Base-by-base conservation (phyloP, 2,113 vertebrate genomes). In the Pseudopodoces humilis region DNA sequence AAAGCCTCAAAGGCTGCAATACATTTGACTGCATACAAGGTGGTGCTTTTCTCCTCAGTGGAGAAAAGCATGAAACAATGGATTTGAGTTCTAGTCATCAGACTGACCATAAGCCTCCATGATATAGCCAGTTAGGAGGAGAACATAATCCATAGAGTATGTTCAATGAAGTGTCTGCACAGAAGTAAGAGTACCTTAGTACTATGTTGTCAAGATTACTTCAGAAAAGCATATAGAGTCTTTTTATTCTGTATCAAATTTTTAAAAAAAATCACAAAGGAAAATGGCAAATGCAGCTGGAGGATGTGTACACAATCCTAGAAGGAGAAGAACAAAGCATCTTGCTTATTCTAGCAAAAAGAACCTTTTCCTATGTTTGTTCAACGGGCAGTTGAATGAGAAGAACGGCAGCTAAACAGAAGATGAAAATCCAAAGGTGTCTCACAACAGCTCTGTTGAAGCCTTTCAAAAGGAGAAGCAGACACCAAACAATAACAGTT, bases 31-130 rank as follows among this genome's bases (percentile, higher is more conserved):
- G 28, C 15, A 21, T 18, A 35, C 15, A 75, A 67, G 11, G 37
- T 1, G 2, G n/a, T n/a, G n/a, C n/a, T n/a, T n/a, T n/a, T n/a
- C 2, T 81, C n/a, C 35, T 83, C 2, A 1, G 35, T 19, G 62
- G 27, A 84, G 27, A 43, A 89, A 74, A 63, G 24, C 24, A 89
- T 0, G 0, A 24, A 43, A 79, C 7, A 72, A 44, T 1, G 2
- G 46, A 49, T 47, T 47, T 27, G 17, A 68, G 9, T 56, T 55
- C 52, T 11, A 33, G n/a, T 15, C 65, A 72, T 39, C 28, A 35
- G 23, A 30, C 11, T 25, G 35, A 44, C 47, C 52, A 25, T 4
- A 6, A 64, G 27, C 22, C 62, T 52, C 62, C 52, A 4, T 5
- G 37, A 82, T 15, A 68, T 4, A 70, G n/a, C 18, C 46, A 64